A percentile compares a stretch with the other conserved stretches of the same genome.
Evolutionary conservation across 2,113 vertebrate species (phyloP).

Genomic region (Odocoileus hemionus): DNA sequence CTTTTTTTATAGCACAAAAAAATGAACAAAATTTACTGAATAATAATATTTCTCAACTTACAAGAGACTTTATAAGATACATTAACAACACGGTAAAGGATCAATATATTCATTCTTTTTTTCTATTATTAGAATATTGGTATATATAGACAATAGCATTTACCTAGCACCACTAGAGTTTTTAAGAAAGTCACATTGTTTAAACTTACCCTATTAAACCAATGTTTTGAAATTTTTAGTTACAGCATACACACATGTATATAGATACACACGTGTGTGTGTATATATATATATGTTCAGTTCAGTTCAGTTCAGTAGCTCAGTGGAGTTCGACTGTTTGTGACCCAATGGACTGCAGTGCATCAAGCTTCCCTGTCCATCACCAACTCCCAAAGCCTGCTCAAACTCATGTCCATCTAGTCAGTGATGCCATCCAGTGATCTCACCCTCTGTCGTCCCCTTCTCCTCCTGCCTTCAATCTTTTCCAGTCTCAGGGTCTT

Average conservation of each 20-base stretch:
- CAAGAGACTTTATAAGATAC: constrained; percentile 44
- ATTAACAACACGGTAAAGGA: constrained; percentile 53
- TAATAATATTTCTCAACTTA: background rate
- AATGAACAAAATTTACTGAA: constrained; percentile 44
- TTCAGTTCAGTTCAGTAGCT: background rate
- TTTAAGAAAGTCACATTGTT: background rate
- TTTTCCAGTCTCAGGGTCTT: background rate
- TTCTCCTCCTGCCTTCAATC: background rate
- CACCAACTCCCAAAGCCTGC: background rate
- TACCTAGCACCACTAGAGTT: background rate
- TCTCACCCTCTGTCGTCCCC: background rate
- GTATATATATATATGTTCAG: background rate
- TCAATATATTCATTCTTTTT: background rate
- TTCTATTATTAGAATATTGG: background rate
- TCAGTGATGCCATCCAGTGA: background rate
- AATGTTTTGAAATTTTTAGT: background rate
- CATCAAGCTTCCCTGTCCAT: background rate
- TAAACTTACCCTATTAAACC: background rate
- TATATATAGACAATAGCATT: background rate
- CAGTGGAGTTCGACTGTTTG: background rate
- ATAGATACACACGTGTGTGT: background rate
- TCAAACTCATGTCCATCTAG: background rate
- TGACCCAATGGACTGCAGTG: background rate
- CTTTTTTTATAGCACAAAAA: constrained; percentile 54
- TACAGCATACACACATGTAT: background rate